Evolutionary conservation across 2,797 vertebrate species (phyloP).

Genomic region (Oreochromis grahami): DNA sequence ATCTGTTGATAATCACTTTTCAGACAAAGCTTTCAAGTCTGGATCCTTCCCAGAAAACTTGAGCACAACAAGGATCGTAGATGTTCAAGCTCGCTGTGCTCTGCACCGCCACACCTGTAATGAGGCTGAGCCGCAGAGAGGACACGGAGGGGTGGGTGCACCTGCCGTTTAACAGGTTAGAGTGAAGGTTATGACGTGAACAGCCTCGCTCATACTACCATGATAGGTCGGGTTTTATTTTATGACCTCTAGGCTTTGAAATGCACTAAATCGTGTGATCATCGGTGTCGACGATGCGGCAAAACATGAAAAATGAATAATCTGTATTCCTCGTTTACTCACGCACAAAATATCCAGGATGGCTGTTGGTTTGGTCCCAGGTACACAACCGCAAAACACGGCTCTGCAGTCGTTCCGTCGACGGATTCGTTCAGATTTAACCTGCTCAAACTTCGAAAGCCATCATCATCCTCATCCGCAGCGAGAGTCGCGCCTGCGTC

Average conservation of each 20-base stretch:
- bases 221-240: not conserved
- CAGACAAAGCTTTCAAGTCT: not conserved
- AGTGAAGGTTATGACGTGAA: not conserved
- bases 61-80: fast-evolving
- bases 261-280: not conserved
- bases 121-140: not conserved
- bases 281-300: conserved; percentile 26
- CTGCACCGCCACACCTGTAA: conserved; percentile 22
- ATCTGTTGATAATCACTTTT: not conserved
- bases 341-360: conserved; percentile 31
- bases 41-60: not conserved
- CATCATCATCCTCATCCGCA: conserved; percentile 21
- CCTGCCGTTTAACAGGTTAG: not conserved
- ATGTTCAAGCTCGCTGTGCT: not conserved
- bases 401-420: not conserved
- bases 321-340: conserved; percentile 21
- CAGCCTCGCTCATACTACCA: not conserved
- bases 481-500: conserved; percentile 51
- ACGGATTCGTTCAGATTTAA: not conserved
- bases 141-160: not conserved
- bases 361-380: not conserved
- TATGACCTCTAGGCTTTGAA: not conserved
- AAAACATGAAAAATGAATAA: not conserved
- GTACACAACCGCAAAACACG: not conserved
- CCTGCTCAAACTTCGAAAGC: conserved; percentile 17